phyloP scores from a whole-genome alignment of 2,888 invertebrate species.

The Coleophora deauratella region DNA sequence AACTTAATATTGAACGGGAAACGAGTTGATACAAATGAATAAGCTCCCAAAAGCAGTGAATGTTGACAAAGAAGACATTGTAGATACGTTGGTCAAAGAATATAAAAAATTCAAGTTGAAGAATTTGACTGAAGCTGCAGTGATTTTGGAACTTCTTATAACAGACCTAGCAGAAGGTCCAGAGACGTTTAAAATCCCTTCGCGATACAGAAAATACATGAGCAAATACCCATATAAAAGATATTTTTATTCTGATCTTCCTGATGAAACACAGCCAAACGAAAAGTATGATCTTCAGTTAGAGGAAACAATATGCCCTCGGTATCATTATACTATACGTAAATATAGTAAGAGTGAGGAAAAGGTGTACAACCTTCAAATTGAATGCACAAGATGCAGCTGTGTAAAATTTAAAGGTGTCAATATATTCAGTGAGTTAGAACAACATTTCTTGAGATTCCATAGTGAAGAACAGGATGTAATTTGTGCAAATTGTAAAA shows the following conservation, averaged over 20 bases:
- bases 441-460: slow-evolving; percentile 28
- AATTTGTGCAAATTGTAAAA: slow-evolving; percentile 32
- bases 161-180: slow-evolving; percentile 18
- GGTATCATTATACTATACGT: slow-evolving; percentile 9
- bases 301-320: slow-evolving; percentile 34
- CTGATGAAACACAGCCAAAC: background rate
- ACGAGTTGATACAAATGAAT: slow-evolving; percentile 14
- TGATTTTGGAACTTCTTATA: no score
- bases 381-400: no score
- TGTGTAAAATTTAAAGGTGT: slow-evolving; percentile 5
- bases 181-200: slow-evolving; percentile 11
- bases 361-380: no score
- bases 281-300: slow-evolving; percentile 35
- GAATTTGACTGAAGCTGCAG: no score
- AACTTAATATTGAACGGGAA: slow-evolving; percentile 7
- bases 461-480: slow-evolving; percentile 36
- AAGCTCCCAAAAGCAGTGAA: background rate
- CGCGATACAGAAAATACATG: slow-evolving; percentile 19
- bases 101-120: no score
- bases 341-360: no score
- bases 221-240: slow-evolving; percentile 36
- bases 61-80: background rate
- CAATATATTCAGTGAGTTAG: slow-evolving; percentile 13
- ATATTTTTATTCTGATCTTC: slow-evolving; percentile 29
- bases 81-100: no score